Evolutionary conservation across 2,113 vertebrate species (phyloP).

Genomic region (Grammomys surdaster): DNA sequence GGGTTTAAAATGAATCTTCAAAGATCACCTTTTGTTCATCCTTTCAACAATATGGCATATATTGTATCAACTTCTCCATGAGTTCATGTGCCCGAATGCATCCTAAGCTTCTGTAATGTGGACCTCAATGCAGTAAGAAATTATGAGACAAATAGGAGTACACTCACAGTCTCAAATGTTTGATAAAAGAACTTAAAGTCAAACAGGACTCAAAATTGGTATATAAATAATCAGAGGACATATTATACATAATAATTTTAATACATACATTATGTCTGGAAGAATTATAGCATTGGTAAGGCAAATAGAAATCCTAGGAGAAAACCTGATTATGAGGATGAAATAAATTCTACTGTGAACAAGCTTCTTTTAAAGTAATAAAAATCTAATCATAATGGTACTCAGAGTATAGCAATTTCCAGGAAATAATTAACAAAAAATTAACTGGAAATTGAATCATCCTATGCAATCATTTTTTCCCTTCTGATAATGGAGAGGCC

Average conservation of each 20-base stretch:
- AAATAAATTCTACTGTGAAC: conserved; percentile 53
- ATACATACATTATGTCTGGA: conserved; percentile 35
- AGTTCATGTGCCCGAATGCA: background rate
- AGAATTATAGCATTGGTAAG: conserved; percentile 37
- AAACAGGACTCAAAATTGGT: conserved; percentile 1
- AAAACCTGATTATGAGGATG: background rate
- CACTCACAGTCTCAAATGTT: background rate
- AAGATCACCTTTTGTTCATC: background rate
- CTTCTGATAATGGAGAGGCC: background rate
- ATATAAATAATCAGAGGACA: conserved; percentile 8
- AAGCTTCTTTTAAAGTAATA: conserved; percentile 40
- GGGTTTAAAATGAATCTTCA: background rate
- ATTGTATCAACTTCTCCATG: background rate
- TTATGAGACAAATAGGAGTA: background rate
- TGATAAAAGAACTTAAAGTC: background rate
- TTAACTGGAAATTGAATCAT: conserved; percentile 51
- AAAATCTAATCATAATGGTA: conserved; percentile 57
- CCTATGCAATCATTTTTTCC: conserved; percentile 3
- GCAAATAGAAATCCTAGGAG: background rate
- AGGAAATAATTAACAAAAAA: conserved; percentile 62
- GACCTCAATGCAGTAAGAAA: background rate
- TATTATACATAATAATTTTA: conserved; percentile 43
- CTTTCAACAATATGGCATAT: background rate
- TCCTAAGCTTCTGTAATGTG: background rate
- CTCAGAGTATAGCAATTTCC: background rate